These are phyloP conservation scores for Conops quadrifasciatus DNA, from an alignment of 2,888 invertebrate genomes.

Conservation along the genomic window DNA sequence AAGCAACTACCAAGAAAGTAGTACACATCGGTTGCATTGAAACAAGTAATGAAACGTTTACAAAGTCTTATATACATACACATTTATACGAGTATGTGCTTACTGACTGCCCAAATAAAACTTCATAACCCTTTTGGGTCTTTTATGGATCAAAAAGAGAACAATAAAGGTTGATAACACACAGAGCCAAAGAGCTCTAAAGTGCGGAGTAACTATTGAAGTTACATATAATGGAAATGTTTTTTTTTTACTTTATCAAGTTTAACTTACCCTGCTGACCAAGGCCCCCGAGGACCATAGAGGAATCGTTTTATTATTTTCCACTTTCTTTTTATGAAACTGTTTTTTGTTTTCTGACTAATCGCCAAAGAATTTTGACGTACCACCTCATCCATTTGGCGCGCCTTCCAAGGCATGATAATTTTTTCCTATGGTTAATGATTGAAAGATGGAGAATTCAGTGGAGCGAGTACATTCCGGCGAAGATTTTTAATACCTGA, in stretches of 20 bases:
- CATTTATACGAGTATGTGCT: too few species aligned
- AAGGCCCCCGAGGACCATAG: slow-evolving; percentile 68
- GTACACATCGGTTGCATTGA: too few species aligned
- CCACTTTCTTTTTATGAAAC: slow-evolving; percentile 68
- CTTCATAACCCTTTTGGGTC: too few species aligned
- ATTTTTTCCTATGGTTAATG: slow-evolving; percentile 65
- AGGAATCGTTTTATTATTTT: slow-evolving; percentile 68
- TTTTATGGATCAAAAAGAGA: too few species aligned
- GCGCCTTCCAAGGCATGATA: slow-evolving; percentile 67
- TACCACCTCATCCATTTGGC: slow-evolving; percentile 67
- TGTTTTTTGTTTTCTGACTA: slow-evolving; percentile 67
- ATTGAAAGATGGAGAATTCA: not conserved
- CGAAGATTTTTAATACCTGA: slow-evolving; percentile 59
- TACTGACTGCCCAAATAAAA: too few species aligned
- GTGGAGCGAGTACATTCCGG: not conserved
- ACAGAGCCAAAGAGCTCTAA: too few species aligned
- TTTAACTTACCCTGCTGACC: slow-evolving; percentile 65
- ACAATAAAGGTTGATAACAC: too few species aligned
- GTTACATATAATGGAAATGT: too few species aligned
- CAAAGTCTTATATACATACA: too few species aligned
- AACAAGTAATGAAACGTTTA: too few species aligned
- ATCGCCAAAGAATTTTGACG: slow-evolving; percentile 66
- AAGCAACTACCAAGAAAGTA: too few species aligned
- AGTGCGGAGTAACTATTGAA: too few species aligned
- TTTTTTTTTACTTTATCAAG: not conserved